These are phyloP conservation scores for Lasioglossum morio DNA, from an alignment of 2,888 invertebrate genomes.

Conservation along the genomic window DNA sequence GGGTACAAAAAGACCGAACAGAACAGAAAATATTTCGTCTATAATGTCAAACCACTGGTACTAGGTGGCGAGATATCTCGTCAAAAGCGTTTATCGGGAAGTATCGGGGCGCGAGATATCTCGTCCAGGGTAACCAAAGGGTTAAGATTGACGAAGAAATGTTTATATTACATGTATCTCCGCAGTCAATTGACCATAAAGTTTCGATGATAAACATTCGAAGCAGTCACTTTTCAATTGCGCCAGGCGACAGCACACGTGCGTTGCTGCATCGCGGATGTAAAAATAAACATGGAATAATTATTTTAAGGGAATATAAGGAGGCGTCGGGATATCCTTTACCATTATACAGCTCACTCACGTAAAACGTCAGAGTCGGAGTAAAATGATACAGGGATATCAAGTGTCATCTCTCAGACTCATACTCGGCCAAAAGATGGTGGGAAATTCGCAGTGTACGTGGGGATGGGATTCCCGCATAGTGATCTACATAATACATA, in stretches of 20 bases:
- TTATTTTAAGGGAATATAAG: not conserved
- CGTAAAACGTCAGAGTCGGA: not conserved
- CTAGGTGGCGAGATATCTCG: no score
- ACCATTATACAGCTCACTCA: not conserved
- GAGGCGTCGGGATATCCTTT: not conserved
- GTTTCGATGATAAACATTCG: not conserved
- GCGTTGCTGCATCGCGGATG: not conserved
- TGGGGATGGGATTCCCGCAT: not conserved
- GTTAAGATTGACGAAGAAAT: no score
- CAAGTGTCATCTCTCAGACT: constrained; percentile 8
- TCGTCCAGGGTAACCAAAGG: no score
- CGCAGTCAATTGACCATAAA: not conserved
- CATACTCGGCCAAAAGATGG: not conserved
- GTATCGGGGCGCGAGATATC: no score
- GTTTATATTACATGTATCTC: no score
- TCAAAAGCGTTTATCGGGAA: no score
- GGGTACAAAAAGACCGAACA: no score
- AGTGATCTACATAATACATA: constrained; percentile 32
- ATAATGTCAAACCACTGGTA: no score
- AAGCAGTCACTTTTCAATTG: not conserved
- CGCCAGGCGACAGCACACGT: not conserved
- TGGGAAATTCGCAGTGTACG: constrained; percentile 16
- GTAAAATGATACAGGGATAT: constrained; percentile 8
- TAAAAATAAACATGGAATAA: not conserved
- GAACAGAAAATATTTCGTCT: no score